phyloP scores from a whole-genome alignment of 1,140 invertebrate genomes.

The Drosophila suzukii region DNA sequence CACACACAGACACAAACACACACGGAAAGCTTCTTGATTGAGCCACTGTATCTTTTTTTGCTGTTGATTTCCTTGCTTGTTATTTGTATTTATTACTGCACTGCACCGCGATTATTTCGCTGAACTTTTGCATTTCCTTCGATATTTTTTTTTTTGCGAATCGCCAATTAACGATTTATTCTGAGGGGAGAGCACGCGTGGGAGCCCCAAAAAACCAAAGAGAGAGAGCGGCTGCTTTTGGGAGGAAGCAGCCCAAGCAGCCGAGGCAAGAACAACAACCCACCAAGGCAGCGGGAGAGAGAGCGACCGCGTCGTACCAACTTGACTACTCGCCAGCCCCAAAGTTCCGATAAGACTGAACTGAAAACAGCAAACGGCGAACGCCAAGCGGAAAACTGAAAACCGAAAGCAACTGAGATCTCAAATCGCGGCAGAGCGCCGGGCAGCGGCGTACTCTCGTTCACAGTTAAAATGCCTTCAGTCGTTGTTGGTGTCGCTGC shows the following conservation, averaged over 20 bases:
- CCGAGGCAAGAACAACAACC: conserved; percentile 30
- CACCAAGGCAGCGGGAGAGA: conserved; percentile 29
- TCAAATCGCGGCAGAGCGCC: conserved; percentile 26
- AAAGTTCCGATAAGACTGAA: conserved; percentile 73
- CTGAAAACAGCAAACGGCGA: conserved; percentile 18
- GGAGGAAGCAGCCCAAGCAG: conserved; percentile 18
- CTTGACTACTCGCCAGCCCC: conserved; percentile 52
- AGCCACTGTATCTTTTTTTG: conserved; percentile 11
- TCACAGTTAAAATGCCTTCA: conserved; percentile 39
- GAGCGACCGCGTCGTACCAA: conserved; percentile 58
- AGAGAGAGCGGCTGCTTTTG: conserved; percentile 31
- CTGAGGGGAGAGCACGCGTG: conserved; percentile 47
- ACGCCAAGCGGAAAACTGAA: conserved; percentile 1
- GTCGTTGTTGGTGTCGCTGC: conserved; percentile 23
- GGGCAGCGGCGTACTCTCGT: conserved; percentile 10
- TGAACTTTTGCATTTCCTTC: conserved; percentile 41
- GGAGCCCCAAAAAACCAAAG: conserved; percentile 36
- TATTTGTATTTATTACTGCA: conserved; percentile 30
- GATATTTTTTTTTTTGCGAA: conserved; percentile 35
- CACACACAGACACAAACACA: conserved; percentile 15
- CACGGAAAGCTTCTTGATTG: conserved; percentile 38
- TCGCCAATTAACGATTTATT: conserved; percentile 48
- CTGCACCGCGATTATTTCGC: conserved; percentile 34
- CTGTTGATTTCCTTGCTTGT: conserved; percentile 13
- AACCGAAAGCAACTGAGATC: background rate